A percentile compares a stretch with the other conserved stretches of the same genome.
Evolutionary conservation across 2,113 vertebrate genomes (phyloP).

Genomic region (Scomber colias): DNA sequence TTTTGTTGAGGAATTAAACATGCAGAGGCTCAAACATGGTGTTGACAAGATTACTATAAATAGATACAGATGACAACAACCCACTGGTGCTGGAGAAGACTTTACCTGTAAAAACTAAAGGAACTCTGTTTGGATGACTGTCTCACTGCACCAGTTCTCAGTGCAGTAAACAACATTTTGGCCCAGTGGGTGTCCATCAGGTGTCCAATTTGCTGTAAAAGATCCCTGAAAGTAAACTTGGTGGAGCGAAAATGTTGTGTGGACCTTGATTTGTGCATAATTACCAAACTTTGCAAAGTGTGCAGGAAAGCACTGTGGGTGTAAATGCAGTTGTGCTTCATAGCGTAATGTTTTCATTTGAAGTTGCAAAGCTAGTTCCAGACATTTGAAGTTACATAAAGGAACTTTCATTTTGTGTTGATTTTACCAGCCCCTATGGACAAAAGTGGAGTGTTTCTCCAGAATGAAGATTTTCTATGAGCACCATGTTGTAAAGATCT

Average conservation of each 20-base stretch:
- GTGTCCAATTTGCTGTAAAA: slow-evolving; percentile 39
- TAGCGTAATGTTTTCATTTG: slow-evolving; percentile 14
- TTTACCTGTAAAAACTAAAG: not conserved
- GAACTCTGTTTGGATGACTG: not conserved
- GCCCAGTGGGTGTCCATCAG: slow-evolving; percentile 36
- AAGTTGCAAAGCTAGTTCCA: slow-evolving; percentile 21
- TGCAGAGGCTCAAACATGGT: not conserved
- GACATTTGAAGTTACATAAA: not conserved
- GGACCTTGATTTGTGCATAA: slow-evolving; percentile 49
- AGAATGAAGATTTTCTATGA: no score
- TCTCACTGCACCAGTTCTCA: slow-evolving; percentile 7
- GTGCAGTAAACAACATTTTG: slow-evolving; percentile 30
- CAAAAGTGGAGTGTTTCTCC: no score
- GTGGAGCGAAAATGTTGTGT: slow-evolving; percentile 14
- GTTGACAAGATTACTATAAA: not conserved
- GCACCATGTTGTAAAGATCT: no score
- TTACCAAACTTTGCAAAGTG: slow-evolving; percentile 11
- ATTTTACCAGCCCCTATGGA: no score
- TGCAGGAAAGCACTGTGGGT: not conserved
- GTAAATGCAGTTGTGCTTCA: not conserved
- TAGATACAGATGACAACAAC: not conserved
- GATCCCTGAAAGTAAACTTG: slow-evolving; percentile 7
- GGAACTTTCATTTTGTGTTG: no score
- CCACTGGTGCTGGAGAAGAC: not conserved
- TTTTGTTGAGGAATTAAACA: not conserved